Evolutionary conservation across 2,888 invertebrate species (phyloP).

Genomic region (Drosophila quinaria): DNA sequence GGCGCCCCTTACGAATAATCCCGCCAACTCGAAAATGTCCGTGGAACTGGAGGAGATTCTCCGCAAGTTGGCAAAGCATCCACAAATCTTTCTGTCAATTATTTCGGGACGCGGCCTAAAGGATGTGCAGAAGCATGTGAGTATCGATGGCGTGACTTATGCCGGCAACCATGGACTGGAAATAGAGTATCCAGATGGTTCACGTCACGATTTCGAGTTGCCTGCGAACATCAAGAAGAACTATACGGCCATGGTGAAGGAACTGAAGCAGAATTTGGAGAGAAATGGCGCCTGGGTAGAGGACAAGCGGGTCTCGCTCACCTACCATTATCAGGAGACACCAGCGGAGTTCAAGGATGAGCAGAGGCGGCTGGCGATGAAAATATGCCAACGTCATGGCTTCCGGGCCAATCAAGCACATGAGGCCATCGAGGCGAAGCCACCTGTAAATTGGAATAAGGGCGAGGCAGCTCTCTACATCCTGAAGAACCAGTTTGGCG

Average conservation of each 20-base stretch:
- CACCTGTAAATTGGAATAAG: slow-evolving; percentile 88
- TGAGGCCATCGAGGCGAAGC: slow-evolving; percentile 91
- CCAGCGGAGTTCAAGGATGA: slow-evolving; percentile 87
- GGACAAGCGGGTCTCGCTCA: slow-evolving; percentile 90
- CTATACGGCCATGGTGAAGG: slow-evolving; percentile 88
- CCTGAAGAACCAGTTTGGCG: slow-evolving; percentile 90
- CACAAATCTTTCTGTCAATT: slow-evolving; percentile 90
- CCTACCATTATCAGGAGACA: slow-evolving; percentile 91
- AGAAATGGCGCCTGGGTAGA: slow-evolving; percentile 91
- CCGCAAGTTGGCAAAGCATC: slow-evolving; percentile 88
- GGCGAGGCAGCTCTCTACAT: slow-evolving; percentile 91
- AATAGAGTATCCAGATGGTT: slow-evolving; percentile 91
- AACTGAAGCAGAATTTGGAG: slow-evolving; percentile 88
- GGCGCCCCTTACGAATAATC: slow-evolving; percentile 90
- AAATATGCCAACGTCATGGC: slow-evolving; percentile 88
- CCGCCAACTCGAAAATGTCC: slow-evolving; percentile 89
- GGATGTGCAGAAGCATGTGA: slow-evolving; percentile 90
- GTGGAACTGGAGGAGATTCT: slow-evolving; percentile 89
- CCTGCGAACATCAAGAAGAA: slow-evolving; percentile 89
- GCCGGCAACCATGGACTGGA: slow-evolving; percentile 92
- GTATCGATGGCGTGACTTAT: slow-evolving; percentile 87
- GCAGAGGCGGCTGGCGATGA: slow-evolving; percentile 87
- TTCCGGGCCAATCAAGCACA: slow-evolving; percentile 89
- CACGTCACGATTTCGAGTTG: slow-evolving; percentile 90
- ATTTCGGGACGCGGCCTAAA: slow-evolving; percentile 90